A percentile compares a stretch with the other conserved stretches of the same genome.
Evolutionary conservation across 2,113 vertebrate species (phyloP).

Genomic region (Procavia capensis): DNA sequence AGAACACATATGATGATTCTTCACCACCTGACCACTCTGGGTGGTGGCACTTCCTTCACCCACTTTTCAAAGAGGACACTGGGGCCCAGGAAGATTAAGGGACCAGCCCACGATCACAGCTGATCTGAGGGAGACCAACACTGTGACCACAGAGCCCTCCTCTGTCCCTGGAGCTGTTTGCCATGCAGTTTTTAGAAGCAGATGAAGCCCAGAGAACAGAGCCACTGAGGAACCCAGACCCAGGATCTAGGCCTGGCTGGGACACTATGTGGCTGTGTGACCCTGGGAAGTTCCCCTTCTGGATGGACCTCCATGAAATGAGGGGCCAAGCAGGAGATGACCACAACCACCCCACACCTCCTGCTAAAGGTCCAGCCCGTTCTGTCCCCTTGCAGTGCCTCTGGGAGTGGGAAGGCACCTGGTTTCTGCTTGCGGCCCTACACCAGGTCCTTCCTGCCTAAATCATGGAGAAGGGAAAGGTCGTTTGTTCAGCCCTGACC

Average conservation of each 20-base stretch:
- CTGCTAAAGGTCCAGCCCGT: neutral
- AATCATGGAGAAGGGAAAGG: neutral
- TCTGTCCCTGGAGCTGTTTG: neutral
- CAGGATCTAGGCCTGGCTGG: neutral
- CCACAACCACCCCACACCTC: neutral
- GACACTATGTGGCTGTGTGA: neutral
- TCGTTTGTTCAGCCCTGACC: neutral
- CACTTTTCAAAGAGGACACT: neutral
- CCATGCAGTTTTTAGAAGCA: neutral
- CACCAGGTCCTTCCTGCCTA: neutral
- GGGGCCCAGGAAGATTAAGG: neutral
- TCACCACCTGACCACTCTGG: neutral
- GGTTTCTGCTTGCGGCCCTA: neutral
- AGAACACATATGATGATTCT: neutral
- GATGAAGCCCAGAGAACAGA: neutral
- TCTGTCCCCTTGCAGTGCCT: neutral
- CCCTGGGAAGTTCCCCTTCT: neutral
- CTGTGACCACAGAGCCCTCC: neutral
- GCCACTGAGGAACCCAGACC: fast-evolving
- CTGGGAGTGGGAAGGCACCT: neutral
- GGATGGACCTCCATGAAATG: neutral
- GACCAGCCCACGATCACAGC: neutral
- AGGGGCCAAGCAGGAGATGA: neutral
- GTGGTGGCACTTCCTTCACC: neutral
- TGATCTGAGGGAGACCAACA: neutral